Percentiles rank a stretch among this genome's conserved stretches.
Conservation (phyloP, 1,140 invertebrate species). For the Pseudomyrmex gracilis region DNA sequence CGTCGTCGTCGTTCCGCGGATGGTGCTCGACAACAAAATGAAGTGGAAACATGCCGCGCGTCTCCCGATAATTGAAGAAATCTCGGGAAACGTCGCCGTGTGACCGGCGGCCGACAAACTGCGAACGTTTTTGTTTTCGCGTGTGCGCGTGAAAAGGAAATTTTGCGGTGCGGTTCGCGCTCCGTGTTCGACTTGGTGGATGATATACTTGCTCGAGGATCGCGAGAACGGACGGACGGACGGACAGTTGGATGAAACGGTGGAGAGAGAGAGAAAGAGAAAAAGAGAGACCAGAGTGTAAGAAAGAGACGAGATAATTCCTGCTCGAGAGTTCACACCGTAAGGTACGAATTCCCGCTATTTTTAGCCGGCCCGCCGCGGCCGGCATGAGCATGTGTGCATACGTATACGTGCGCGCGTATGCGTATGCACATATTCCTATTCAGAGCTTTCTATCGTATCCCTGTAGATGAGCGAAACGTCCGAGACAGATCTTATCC, state of each 20-base stretch:
- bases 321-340: constrained; percentile 80
- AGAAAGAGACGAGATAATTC: constrained; percentile 77
- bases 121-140: constrained; percentile 17
- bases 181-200: constrained; percentile 2
- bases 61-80: constrained; percentile 65
- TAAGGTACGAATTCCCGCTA: constrained; percentile 80
- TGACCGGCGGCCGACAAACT: constrained; percentile 59
- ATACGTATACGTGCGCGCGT: neutral
- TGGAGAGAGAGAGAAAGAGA: constrained; percentile 29
- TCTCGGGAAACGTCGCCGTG: constrained; percentile 36
- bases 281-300: constrained; percentile 9
- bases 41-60: constrained; percentile 77
- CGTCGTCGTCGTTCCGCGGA: constrained; percentile 64
- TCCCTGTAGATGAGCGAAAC: constrained; percentile 30
- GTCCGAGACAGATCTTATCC: constrained; percentile 16
- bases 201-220: constrained; percentile 38
- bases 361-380: constrained; percentile 72
- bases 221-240: constrained; percentile 30
- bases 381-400: constrained; percentile 1
- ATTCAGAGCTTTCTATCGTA: constrained; percentile 71
- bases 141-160: constrained; percentile 19
- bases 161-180: constrained; percentile 64
- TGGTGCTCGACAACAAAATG: constrained; percentile 82
- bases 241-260: constrained; percentile 19
- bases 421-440: constrained; percentile 59